Percentiles rank a stretch among this genome's conserved stretches.
phyloP scores from a whole-genome alignment of 2,888 invertebrate genomes.

The Eupithecia dodoneata region DNA sequence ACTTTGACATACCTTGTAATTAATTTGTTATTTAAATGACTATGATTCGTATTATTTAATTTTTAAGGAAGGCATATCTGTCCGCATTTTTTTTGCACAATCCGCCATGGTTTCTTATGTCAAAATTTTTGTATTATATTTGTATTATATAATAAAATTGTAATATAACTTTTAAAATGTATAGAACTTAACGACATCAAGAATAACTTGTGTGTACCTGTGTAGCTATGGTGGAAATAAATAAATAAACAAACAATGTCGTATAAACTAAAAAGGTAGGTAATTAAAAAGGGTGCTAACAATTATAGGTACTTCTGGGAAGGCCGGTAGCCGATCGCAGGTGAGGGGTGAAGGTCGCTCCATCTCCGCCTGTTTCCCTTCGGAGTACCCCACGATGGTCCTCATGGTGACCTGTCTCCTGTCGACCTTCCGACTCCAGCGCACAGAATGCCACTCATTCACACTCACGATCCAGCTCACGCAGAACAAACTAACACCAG shows the following conservation, averaged over 20 bases:
- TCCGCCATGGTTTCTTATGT: too few relatives aligned
- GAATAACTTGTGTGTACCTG: too few relatives aligned
- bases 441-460: conserved; percentile 70
- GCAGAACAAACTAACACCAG: conserved; percentile 73
- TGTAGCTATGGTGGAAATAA: too few relatives aligned
- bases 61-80: too few relatives aligned
- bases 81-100: too few relatives aligned
- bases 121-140: too few relatives aligned
- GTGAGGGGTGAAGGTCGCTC: conserved; percentile 74
- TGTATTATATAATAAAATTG: too few relatives aligned
- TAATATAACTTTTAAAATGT: too few relatives aligned
- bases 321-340: conserved; percentile 71
- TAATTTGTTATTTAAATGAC: too few relatives aligned
- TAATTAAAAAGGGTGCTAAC: conserved; percentile 58
- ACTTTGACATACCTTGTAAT: too few relatives aligned
- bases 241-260: not conserved
- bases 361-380: conserved; percentile 81
- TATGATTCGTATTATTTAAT: too few relatives aligned
- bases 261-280: not conserved
- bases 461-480: conserved; percentile 78
- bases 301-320: conserved; percentile 63
- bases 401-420: conserved; percentile 67
- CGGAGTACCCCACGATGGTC: conserved; percentile 86
- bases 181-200: too few relatives aligned
- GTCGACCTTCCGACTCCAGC: conserved; percentile 57